Base-by-base conservation (phyloP, 2,888 invertebrate species). In the Anthoptus insignis region DNA sequence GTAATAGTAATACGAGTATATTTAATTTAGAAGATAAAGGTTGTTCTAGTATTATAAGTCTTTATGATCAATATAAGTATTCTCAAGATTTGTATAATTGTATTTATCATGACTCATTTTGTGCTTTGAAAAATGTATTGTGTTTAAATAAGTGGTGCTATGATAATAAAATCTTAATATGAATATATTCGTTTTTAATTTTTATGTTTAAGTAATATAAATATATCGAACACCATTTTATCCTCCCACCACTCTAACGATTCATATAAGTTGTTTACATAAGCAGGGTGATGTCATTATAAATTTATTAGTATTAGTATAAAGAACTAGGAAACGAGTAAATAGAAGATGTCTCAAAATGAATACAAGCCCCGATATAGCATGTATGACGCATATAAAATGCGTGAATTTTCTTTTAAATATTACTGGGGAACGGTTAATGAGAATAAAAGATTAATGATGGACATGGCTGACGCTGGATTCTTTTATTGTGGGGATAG, bases 1-100 rank as follows among this genome's bases (percentile, higher is more conserved):
- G 34, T 65, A 68, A 14, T 39, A 16, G 8, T 39, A 14, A 39
- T 16, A 39, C n/a, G n/a, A n/a, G n/a, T n/a, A n/a, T 39, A 16
- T 39, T 16, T 39, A 39, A 39, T 39, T 16, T 39, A 39, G 39
- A 39, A 39, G 39, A 39, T 39, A 39, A 39, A 4, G 32, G 32
- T 32, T 32, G 4, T 32, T 32, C 32, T 32, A 32, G 32, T 32
- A 11, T 32, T 2, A 32, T 32, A 32, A 32, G 32, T 32, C 32
- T 32, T 8, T 32, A 32, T 32, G 32, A 32, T 32, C 32, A 32
- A 32, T 32, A 32, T 32, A 32, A 32, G 49, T 3, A 19, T 50
- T 64, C 14, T 65, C 63, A 32, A 32, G 32, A 32, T 32, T 32
- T 32, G 32, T 32, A 32, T 32, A 39, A 16, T 16, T 39, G 39